Base-by-base conservation (phyloP, 35 echinoderm and acorn worm genomes). In the Lytechinus variegatus region DNA sequence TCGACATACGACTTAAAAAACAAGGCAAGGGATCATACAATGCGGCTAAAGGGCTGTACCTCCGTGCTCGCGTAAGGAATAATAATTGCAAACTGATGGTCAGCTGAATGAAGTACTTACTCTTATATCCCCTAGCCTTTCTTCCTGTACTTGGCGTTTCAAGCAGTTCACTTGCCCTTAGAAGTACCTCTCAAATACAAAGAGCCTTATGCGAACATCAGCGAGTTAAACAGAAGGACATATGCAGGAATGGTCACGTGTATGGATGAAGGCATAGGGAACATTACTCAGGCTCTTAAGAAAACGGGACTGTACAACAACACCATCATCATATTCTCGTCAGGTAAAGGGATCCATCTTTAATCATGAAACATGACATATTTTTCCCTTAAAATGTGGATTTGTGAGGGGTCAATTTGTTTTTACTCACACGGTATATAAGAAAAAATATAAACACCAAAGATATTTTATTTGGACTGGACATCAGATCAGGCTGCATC, bases 301-400 rank as follows among this genome's bases (percentile, higher is more conserved):
- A 16, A 96, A 4, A 33, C 91, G 9, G 66, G 86, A 6, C 14
- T 97, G 56, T 97, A 71, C 88, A 94, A 97, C 54, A 93, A 99
- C 87, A 99, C 98, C 27, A 53, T 99, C 27, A 54, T 99, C 8
- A 95, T 99, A n/a, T 99, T 99, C 86, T 97, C 96, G 8, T 96
- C 96, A 86, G 98, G 98, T 90, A 90, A 51, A 44, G 33, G 88
- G 13, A 13, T 9, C 13, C 56, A 58, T 58, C 4, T 11, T 58
- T 58, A 9, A 9, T 58, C 8, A 13, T 44, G 2, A 44, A 44
- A 44, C 33, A 44, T 44, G 33, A 44, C 33, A 44, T 44, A 44
- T 44, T 44, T 44, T 44, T 2, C 33, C 33, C 33, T 44, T 44
- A 44, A 44, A 44, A 44, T 44, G 33, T 44, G 33, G 33, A 44